Evolutionary conservation across 2,888 invertebrate species (phyloP).

Genomic region (Plagiodera versicolora): DNA sequence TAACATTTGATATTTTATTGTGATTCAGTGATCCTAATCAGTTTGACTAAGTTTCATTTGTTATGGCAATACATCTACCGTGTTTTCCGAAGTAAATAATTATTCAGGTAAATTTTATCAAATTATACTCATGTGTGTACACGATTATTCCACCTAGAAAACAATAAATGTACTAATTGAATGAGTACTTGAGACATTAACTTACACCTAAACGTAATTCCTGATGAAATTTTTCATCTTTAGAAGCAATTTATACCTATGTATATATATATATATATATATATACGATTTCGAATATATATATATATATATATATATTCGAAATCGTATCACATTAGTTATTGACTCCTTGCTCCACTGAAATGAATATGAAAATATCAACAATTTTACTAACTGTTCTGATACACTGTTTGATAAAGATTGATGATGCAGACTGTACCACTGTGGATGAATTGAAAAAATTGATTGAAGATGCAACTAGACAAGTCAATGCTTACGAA

Average conservation of each 20-base stretch:
- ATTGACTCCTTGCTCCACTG: neutral
- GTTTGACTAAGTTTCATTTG: too few relatives aligned
- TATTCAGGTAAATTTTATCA: too few relatives aligned
- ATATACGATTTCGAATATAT: too few relatives aligned
- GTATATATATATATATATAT: neutral
- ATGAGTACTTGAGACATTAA: too few relatives aligned
- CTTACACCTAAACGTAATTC: neutral
- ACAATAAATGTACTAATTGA: too few relatives aligned
- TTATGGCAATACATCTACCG: too few relatives aligned
- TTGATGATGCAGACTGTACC: neutral
- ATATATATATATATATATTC: too few relatives aligned
- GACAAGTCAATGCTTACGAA: neutral
- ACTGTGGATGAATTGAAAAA: neutral
- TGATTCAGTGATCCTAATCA: too few relatives aligned
- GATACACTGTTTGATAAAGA: neutral
- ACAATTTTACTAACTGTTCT: neutral
- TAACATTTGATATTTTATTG: too few relatives aligned
- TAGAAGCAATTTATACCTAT: neutral
- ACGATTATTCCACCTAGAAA: too few relatives aligned
- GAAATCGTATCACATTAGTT: neutral
- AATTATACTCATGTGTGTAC: too few relatives aligned
- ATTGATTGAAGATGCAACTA: neutral
- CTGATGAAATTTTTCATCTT: neutral
- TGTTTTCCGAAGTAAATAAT: too few relatives aligned
- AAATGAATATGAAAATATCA: neutral